Evolutionary conservation across 2,113 vertebrate genomes (phyloP).

Genomic region (Gadus chalcogrammus): DNA sequence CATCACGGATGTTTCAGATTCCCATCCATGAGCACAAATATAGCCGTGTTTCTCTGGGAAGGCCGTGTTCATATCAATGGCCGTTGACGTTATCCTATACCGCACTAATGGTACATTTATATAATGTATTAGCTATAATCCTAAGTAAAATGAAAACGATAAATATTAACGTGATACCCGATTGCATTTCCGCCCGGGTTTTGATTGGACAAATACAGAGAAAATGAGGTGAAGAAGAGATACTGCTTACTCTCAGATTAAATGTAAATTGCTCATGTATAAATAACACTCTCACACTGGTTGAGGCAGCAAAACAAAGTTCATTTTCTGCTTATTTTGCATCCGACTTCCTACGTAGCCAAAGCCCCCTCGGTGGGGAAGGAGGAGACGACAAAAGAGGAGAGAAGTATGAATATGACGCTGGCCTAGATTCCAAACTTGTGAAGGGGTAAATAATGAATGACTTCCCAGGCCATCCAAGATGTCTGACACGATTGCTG

Average conservation of each 20-base stretch:
- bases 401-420: slow-evolving; percentile 12
- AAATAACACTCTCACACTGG: too few relatives aligned
- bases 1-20: neutral
- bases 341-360: slow-evolving; percentile 25
- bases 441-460: slow-evolving; percentile 62
- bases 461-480: slow-evolving; percentile 57
- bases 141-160: too few relatives aligned
- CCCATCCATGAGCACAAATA: neutral
- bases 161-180: too few relatives aligned
- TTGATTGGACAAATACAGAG: too few relatives aligned
- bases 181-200: too few relatives aligned
- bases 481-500: slow-evolving; percentile 65
- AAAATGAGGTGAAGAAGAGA: too few relatives aligned
- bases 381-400: neutral
- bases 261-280: neutral
- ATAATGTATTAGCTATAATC: neutral
- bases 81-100: too few relatives aligned
- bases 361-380: slow-evolving; percentile 18
- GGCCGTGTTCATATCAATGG: too few relatives aligned
- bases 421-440: slow-evolving; percentile 66
- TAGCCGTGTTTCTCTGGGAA: too few relatives aligned
- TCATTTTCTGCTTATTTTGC: slow-evolving; percentile 20
- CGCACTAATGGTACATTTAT: neutral
- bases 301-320: neutral
- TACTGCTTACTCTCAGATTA: too few relatives aligned